Evolutionary conservation across 2,113 vertebrate genomes (phyloP), one percentile per base, ranked within the genome.

Genomic region (Neolamprologus devosi): DNA sequence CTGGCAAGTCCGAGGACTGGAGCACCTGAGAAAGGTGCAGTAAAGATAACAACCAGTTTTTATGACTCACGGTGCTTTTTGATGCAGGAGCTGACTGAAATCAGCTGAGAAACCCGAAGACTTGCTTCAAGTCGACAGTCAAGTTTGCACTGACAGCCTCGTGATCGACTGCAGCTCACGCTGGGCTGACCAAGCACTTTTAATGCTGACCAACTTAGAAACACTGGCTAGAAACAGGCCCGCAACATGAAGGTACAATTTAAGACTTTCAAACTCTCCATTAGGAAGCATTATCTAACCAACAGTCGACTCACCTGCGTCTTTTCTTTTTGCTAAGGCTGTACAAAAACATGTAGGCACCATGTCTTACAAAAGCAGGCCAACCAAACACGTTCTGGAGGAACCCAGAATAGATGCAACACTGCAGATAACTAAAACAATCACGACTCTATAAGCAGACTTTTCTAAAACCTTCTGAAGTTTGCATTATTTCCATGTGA

Each of bases 1-100:
- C 97, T 2, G 97, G 97, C 12, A 98, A 89, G 55, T 97, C 96
- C 49, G 97, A 96, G 1, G 94, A 55, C 84, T 96, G 96, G 19
- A 98, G 93, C 6, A 97, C 96, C 98, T 98, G 89, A 40, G 16
- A 37, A 82, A 49, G 4, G 49, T 13, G 26, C 5, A 5, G 3
- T 47, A 26, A 68, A 60, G 35, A 63, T 28, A 17, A 51, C 16
- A 45, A 2, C 3, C 4, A 13, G 17, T n/a, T 49, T 78, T 30
- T 78, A 30, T 4, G 70, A 3, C 1, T 19, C 14, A 30, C 2
- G 7, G 26, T 4, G 23, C 42, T 49, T 75, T 73, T 75, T 49
- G 7, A 8, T 75, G 70, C 45, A 49, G 70, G 14, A 47, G 6
- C 70, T 47, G 40, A 73, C 40, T 73, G 13, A 17, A 73, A 23